These are phyloP conservation scores for Romanogobio albipinnatus DNA, from an alignment of 2,113 vertebrate genomes.

Conservation along the genomic window DNA sequence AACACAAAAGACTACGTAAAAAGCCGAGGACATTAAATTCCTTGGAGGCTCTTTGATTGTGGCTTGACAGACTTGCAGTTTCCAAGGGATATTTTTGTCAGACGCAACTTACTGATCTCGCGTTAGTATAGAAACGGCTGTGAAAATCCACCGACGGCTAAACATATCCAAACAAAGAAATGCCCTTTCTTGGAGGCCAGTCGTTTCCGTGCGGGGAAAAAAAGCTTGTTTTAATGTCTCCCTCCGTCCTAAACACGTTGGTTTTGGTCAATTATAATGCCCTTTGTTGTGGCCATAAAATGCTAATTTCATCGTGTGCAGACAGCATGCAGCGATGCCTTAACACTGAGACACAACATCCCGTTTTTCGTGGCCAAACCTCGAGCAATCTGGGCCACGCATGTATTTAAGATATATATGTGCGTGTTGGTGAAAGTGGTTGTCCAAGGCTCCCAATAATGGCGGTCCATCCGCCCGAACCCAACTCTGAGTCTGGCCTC, in stretches of 20 bases:
- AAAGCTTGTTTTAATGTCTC: slow-evolving; percentile 51
- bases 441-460: slow-evolving; percentile 76
- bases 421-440: slow-evolving; percentile 66
- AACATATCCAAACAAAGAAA: slow-evolving; percentile 37
- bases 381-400: slow-evolving; percentile 13
- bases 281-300: slow-evolving; percentile 78
- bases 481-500: slow-evolving; percentile 61
- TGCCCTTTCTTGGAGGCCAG: slow-evolving; percentile 29
- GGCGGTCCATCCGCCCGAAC: slow-evolving; percentile 75
- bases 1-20: neutral
- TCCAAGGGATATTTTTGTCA: slow-evolving; percentile 12
- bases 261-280: slow-evolving; percentile 73
- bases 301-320: slow-evolving; percentile 67
- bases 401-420: neutral
- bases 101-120: slow-evolving; percentile 24
- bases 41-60: neutral
- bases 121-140: slow-evolving; percentile 18
- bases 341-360: slow-evolving; percentile 53
- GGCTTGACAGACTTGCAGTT: slow-evolving; percentile 15
- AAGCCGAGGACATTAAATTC: slow-evolving; percentile 2
- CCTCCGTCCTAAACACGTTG: slow-evolving; percentile 72
- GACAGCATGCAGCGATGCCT: slow-evolving; percentile 58
- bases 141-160: slow-evolving; percentile 10
- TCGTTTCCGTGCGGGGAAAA: slow-evolving; percentile 36
- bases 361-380: slow-evolving; percentile 52